Evolutionary conservation across 2,888 invertebrate species (phyloP).

Genomic region (Megalurothrips usitatus): DNA sequence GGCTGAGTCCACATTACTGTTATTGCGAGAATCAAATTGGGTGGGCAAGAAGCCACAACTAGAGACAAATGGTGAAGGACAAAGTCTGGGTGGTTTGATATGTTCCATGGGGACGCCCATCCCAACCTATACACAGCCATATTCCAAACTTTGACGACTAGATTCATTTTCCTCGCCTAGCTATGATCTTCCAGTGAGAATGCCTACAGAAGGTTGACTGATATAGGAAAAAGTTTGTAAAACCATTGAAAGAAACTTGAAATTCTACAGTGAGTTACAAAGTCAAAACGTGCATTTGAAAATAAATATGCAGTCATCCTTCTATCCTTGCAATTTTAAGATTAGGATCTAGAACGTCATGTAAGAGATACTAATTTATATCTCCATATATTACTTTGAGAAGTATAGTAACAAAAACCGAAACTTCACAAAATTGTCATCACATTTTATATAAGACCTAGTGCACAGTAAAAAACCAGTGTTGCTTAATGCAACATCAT

Average conservation of each 20-base stretch:
- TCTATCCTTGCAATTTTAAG: too few species aligned
- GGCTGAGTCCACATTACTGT: background rate
- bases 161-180: slow-evolving; percentile 14
- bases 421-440: background rate
- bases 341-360: too few species aligned
- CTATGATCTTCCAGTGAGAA: background rate
- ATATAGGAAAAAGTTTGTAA: background rate
- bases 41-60: background rate
- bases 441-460: too few species aligned
- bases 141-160: slow-evolving; percentile 15
- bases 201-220: background rate
- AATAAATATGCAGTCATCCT: too few species aligned
- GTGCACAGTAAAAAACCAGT: too few species aligned
- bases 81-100: slow-evolving; percentile 12
- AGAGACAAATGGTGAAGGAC: background rate
- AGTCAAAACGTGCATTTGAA: too few species aligned
- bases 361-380: too few species aligned
- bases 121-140: background rate
- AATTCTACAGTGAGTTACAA: too few species aligned
- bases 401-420: background rate
- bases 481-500: background rate
- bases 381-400: background rate
- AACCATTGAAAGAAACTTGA: background rate
- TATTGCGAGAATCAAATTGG: background rate
- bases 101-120: slow-evolving; percentile 1